Evolutionary conservation across 2,888 invertebrate genomes (phyloP).

Genomic region (Molorchus minor): DNA sequence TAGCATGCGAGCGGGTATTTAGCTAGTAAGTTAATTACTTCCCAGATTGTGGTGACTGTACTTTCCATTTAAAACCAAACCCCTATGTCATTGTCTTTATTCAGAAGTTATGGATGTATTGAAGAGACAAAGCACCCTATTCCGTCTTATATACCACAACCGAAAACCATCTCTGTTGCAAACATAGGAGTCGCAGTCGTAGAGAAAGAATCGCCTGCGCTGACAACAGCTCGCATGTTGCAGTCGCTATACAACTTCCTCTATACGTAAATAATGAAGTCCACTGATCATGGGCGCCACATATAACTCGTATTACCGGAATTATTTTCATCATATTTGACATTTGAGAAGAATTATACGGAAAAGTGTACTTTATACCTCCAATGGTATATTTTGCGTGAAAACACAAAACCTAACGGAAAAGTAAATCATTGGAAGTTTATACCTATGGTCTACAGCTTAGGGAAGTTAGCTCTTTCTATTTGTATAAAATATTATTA

Average conservation of each 20-base stretch:
- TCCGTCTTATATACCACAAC: constrained; percentile 21
- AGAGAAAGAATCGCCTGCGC: constrained; percentile 4
- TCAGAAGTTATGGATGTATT: constrained; percentile 28
- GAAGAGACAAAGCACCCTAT: constrained; percentile 14
- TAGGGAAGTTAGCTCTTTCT: too few relatives aligned
- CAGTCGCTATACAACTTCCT: constrained; percentile 32
- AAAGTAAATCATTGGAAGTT: too few relatives aligned
- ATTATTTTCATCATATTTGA: too few relatives aligned
- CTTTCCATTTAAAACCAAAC: constrained; percentile 10
- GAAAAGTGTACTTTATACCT: too few relatives aligned
- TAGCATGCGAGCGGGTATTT: too few relatives aligned
- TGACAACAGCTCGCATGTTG: constrained; percentile 16
- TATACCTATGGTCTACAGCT: too few relatives aligned
- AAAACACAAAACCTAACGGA: too few relatives aligned
- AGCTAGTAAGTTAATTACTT: neutral
- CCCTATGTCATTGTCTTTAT: constrained; percentile 30
- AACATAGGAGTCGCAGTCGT: neutral
- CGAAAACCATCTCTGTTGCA: constrained; percentile 19
- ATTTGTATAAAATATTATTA: too few relatives aligned
- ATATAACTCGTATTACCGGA: neutral
- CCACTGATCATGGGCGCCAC: constrained; percentile 12
- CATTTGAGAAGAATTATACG: too few relatives aligned
- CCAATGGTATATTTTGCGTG: too few relatives aligned
- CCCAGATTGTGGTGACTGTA: neutral
- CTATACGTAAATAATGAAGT: constrained; percentile 37